Base-by-base conservation (phyloP, 2,888 invertebrate species). In the Tenthredo scrophulariae region DNA sequence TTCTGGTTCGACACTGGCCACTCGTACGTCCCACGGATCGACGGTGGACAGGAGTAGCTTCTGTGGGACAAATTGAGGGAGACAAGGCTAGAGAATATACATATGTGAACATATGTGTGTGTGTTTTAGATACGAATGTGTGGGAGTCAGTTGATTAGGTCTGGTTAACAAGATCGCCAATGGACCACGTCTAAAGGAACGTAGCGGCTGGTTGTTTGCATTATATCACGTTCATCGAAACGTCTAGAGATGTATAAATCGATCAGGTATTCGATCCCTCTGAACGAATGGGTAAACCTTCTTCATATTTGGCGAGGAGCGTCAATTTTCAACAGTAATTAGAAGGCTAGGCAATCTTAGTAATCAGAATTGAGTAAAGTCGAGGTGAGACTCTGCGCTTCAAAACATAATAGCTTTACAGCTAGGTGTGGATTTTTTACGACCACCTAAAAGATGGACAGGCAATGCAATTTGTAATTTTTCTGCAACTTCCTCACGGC, bases 1-100 rank as follows among this genome's bases (percentile, higher is more conserved):
- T 87, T 91, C 86, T 87, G 92, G 92, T 87, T 92, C 90, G 86
- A 92, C 91, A 91, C 92, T 92, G 90, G 93, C 93, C 83, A 93
- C 90, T 89, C 89, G 90, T 46, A 89, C 92, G 89, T 92, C 92
- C 93, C 93, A 93, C 88, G 93, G 93, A 89, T 93, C 91, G 87
- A 91, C 91, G 88, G 92, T 93, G 89, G 93, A 93, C 88, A 93
- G 89, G 89, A 92, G 88, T 87, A 90, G 90, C 88, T 89, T 90
- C 90, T 90, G 89, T 88, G 50, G 18, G n/a, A 37, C 15, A 22
- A 70, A 77, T 46, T 22, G 33, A 46, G 62, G 77, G 65, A 40
- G 83, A 83, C 67, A 37, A 58, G 80, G 77, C 10, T 58, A 62
- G 18, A 80, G 58, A 80, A 50, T 70, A 37, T 82, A n/a, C 43